Percentiles rank a stretch among this genome's conserved stretches.
These are phyloP conservation scores for Tarsius wallacei DNA, from an alignment of 2,797 vertebrate species.

Conservation along the genomic window DNA sequence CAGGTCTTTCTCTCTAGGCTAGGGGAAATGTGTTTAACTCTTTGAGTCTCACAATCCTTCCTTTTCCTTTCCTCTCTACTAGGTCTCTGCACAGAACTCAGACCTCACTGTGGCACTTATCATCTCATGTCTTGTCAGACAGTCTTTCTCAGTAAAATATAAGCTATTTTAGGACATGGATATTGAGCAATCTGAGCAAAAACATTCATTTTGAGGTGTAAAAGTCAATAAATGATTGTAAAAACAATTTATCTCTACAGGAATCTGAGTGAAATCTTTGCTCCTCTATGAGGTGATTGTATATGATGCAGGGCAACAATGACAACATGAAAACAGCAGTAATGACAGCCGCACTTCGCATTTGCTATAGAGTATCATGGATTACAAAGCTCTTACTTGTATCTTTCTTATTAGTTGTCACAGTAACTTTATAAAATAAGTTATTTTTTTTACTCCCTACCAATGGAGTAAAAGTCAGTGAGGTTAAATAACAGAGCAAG, in stretches of 20 bases:
- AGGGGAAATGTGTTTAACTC: slow-evolving; percentile 12
- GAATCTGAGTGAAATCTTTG: not conserved
- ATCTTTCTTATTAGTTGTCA: not conserved
- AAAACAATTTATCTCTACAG: not conserved
- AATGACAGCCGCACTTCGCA: not conserved
- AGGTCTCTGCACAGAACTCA: not conserved
- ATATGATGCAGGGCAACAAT: not conserved
- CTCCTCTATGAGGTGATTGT: not conserved
- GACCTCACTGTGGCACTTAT: not conserved
- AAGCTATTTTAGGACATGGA: not conserved
- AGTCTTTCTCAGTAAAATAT: not conserved
- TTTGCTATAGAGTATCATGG: not conserved
- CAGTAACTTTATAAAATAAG: not conserved
- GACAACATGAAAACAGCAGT: not conserved
- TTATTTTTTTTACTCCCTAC: not conserved
- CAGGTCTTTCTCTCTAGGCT: not conserved
- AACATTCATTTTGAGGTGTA: not conserved
- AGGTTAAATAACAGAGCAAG: not conserved
- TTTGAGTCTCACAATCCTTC: not conserved
- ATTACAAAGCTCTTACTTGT: not conserved
- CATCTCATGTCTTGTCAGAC: not conserved
- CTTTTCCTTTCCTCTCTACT: not conserved
- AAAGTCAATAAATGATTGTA: not conserved
- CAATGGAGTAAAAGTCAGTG: not conserved
- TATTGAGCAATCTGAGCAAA: not conserved